Percentiles rank a stretch among this genome's conserved stretches.
Conservation (phyloP, 2,888 invertebrate species). For the Oscheius myriophilus region DNA sequence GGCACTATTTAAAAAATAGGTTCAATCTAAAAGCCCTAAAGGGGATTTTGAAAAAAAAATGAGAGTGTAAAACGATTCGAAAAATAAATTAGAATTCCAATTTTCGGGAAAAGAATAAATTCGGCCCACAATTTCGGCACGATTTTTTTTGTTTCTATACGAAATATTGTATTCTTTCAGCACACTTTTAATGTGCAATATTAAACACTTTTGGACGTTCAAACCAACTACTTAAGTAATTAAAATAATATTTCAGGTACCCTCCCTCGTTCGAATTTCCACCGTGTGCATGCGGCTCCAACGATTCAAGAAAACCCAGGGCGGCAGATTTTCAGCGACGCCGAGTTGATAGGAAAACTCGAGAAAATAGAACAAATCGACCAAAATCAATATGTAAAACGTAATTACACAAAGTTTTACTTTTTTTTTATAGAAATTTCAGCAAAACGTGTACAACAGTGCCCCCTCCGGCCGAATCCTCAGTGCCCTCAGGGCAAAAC, state of each 20-base stretch:
- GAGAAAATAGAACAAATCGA: constrained; percentile 4
- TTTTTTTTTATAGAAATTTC: background rate
- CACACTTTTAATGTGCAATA: too few relatives aligned
- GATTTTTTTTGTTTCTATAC: too few relatives aligned
- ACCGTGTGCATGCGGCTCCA: constrained; percentile 17
- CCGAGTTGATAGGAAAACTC: constrained; percentile 17
- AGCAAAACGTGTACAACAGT: background rate
- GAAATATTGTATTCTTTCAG: too few relatives aligned
- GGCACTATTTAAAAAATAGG: too few relatives aligned
- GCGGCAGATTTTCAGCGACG: constrained; percentile 12
- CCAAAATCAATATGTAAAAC: constrained; percentile 1
- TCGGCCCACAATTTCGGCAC: too few relatives aligned
- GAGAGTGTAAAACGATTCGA: too few relatives aligned
- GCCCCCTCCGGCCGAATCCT: background rate
- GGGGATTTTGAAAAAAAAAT: too few relatives aligned
- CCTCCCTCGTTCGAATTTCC: background rate
- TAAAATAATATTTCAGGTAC: background rate
- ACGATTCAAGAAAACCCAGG: constrained; percentile 20
- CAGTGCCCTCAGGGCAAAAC: constrained; percentile 15
- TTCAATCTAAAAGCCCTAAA: too few relatives aligned
- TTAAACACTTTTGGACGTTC: too few relatives aligned
- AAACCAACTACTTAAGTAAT: background rate
- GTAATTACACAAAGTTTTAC: background rate
- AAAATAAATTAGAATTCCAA: too few relatives aligned
- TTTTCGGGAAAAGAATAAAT: too few relatives aligned